Base-by-base conservation (phyloP, 2,113 vertebrate genomes). In the Microtus richardsoni region DNA sequence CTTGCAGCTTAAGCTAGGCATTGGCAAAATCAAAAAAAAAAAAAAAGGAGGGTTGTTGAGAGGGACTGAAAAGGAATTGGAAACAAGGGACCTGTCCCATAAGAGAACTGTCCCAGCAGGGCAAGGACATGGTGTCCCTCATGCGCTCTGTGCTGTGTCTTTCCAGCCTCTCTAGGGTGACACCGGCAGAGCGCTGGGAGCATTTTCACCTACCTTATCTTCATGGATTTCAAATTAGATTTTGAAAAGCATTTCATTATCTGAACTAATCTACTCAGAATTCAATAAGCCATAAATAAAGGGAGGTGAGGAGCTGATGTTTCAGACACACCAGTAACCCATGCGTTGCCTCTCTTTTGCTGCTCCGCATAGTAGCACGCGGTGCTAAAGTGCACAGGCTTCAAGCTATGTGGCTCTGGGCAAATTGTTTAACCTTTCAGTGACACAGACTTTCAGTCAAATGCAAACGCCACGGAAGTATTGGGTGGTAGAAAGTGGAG, bases 241-340 rank as follows among this genome's bases (percentile, higher is more conserved):
- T 90, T 52, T 71, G 62, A 89, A 91, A 94, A 60, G 39, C 68
- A 52, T 94, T 94, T 95, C 88, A 91, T 97, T 94, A 96, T 52
- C 77, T 54, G 41, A 83, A 92, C 66, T 49, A 91, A 92, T 71
- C 91, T 83, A 71, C 52, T 89, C 66, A 41, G 54, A 82, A 82
- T 92, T 90, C 91, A 93, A 70, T 93, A 75, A 88, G 54, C 88
- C 36, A 33, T 84, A 92, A 93, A 89, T 82, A 82, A 95, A 68
- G 9, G 47, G 41, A 77, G 41, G 21, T 33, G 6, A 93, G 26
- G 39, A 47, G 47, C 49, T 62, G 44, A 26, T 68, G 30, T 91
- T 91, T 91, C 70, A 30, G 14, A 24, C 4, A n/a, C 87, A 19
- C 80, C 47, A 41, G 78, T 71, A 91, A 62, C 71, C 11, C 16